These are phyloP conservation scores for Yponomeuta evonymella DNA, from an alignment of 2,888 invertebrate species.

Conservation along the genomic window DNA sequence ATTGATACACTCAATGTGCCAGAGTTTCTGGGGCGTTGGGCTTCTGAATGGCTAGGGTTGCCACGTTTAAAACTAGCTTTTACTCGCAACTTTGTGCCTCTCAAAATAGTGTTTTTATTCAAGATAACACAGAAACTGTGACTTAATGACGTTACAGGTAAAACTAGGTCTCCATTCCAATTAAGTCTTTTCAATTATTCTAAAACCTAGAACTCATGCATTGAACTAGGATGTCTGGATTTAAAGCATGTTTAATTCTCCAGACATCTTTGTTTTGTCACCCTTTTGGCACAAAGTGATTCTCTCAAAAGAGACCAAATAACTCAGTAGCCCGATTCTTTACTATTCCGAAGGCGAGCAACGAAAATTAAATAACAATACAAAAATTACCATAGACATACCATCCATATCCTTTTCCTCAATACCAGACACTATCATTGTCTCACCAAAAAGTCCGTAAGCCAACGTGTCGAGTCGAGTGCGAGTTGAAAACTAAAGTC, in stretches of 20 bases:
- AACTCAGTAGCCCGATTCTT: background rate
- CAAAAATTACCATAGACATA: background rate
- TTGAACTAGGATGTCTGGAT: no score
- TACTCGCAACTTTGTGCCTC: no score
- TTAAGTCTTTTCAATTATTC: no score
- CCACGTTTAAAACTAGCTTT: constrained; percentile 18
- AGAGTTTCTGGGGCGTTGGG: background rate
- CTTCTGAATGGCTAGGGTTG: constrained; percentile 44
- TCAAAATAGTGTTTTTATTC: no score
- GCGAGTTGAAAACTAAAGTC: no score
- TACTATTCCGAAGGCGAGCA: background rate
- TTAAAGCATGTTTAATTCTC: no score
- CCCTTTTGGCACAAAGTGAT: no score
- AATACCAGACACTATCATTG: background rate
- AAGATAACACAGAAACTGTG: no score
- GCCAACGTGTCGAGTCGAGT: background rate
- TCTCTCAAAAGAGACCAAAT: background rate
- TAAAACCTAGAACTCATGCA: no score
- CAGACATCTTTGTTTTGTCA: no score
- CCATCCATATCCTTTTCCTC: background rate
- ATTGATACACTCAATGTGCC: constrained; percentile 64
- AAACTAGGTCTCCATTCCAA: no score
- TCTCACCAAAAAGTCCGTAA: background rate
- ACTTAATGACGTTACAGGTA: no score
- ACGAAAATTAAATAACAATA: background rate